Evolutionary conservation across 2,888 invertebrate species (phyloP).

Genomic region (Synergus japonicus): DNA sequence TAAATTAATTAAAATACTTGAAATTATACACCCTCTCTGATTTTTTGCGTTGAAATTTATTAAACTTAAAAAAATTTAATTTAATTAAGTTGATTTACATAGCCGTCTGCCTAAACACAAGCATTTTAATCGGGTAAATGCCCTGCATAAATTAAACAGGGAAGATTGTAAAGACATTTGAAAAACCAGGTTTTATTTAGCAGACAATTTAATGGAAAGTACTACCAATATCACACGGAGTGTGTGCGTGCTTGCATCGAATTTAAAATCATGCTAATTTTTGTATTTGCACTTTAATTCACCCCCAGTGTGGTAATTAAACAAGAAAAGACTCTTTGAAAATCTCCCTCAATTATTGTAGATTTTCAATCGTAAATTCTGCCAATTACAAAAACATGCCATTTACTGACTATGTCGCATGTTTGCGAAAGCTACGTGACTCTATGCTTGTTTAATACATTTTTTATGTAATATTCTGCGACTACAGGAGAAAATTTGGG

Average conservation of each 20-base stretch:
- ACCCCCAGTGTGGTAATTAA: not conserved
- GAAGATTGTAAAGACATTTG: not conserved
- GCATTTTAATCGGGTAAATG: slow-evolving; percentile 7
- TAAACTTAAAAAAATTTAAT: no score
- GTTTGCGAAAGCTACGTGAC: not conserved
- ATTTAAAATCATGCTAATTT: not conserved
- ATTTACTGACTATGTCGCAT: no score
- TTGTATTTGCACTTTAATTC: not conserved
- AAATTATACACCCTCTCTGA: no score
- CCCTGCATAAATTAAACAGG: not conserved
- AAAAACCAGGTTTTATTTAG: not conserved
- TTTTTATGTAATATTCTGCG: not conserved
- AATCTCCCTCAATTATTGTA: not conserved
- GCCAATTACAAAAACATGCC: not conserved
- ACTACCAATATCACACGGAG: not conserved
- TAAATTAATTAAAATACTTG: no score
- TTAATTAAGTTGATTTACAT: not conserved
- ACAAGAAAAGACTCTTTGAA: not conserved
- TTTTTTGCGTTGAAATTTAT: no score
- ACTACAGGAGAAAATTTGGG: not conserved
- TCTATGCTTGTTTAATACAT: no score
- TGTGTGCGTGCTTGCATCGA: not conserved
- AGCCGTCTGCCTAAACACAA: not conserved
- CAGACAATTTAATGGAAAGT: not conserved
- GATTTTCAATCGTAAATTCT: not conserved